These are phyloP conservation scores for Morus bassanus DNA, from an alignment of 2,797 vertebrate genomes.

Conservation along the genomic window DNA sequence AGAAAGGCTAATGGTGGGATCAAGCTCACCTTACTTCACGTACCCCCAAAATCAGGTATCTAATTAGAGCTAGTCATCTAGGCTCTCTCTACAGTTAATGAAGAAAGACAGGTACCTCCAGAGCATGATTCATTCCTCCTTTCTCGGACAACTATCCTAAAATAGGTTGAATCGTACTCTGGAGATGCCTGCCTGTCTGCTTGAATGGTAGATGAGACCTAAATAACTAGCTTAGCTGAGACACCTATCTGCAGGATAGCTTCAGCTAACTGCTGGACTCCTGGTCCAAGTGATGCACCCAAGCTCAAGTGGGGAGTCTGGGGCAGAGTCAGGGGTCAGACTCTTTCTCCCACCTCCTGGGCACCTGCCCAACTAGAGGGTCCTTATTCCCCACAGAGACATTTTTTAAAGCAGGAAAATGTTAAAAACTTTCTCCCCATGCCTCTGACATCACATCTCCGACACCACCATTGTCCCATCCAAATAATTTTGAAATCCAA, in stretches of 20 bases:
- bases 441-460: not conserved
- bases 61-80: constrained; percentile 37
- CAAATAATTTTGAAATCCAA: not conserved
- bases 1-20: not conserved
- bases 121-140: not conserved
- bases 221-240: constrained; percentile 3
- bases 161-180: not conserved
- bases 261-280: not conserved
- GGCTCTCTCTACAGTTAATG: not conserved
- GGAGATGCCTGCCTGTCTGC: not conserved
- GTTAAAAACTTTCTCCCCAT: not conserved
- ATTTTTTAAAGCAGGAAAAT: not conserved
- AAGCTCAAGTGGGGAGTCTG: not conserved
- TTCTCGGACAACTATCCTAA: constrained; percentile 16
- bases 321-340: not conserved
- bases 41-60: not conserved
- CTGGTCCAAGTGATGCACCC: not conserved
- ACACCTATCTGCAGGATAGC: not conserved
- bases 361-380: not conserved
- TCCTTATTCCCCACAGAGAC: not conserved
- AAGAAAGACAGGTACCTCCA: not conserved
- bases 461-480: not conserved
- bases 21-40: not conserved
- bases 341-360: not conserved
- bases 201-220: not conserved